Evolutionary conservation across 2,888 invertebrate species (phyloP), one percentile per base, ranked within the genome.

Genomic region (Catocala nupta): DNA sequence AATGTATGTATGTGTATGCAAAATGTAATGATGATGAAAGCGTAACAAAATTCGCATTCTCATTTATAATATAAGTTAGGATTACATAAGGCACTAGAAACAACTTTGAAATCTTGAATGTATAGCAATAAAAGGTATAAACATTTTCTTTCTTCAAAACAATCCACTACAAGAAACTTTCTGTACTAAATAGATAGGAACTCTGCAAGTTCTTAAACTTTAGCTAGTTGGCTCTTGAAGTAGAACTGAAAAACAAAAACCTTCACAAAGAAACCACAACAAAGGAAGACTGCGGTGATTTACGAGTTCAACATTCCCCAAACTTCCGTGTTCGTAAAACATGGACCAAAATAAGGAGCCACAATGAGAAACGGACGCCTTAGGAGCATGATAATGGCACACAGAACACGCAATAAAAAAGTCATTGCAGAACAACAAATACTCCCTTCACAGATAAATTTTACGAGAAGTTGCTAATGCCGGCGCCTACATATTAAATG

Each of bases 351-450:
- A 56, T 55, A 55, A 11, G 48, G 44, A 10, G 44, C 13, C 47
- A 12, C 44, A 56, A 53, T 49, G 50, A 50, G 45, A 25, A 45
- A 45, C 13, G 52, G 13, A 39, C 25, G n/a, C 11, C 11, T 5
- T n/a, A 5, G 39, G 13, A 34, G 48, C 13, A 36, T 25, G 55
- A 48, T 53, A 56, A 58, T 50, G 56, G 45, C 13, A 13, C 49
- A 42, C 60, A 44, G 39, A 60, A 49, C 64, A 53, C 33, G 49
- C 53, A 13, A 60, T 64, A 51, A 59, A 64, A 50, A 64, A 36
- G 55, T 53, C 49, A 53, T 60, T 60, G 7, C 47, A 16, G 10
- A 16, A 47, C 13, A 47, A 47, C 47, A 16, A 16, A 16, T 16
- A 5, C 16, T 7, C 10, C 16, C 11, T 47, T 25, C 16, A 47